phyloP scores from a whole-genome alignment of 2,888 invertebrate genomes.

The Clusia tigrina region DNA sequence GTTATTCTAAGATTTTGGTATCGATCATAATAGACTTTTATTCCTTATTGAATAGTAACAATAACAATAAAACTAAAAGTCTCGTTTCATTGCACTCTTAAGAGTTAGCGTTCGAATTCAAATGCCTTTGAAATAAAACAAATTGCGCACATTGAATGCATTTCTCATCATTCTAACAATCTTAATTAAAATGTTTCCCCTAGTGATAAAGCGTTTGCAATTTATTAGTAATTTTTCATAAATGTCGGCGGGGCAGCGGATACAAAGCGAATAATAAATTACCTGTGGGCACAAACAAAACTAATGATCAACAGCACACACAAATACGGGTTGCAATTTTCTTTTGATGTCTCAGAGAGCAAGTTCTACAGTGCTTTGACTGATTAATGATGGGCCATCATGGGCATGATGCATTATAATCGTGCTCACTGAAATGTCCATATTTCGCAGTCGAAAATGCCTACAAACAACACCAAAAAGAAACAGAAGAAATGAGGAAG shows the following conservation, averaged over 20 bases:
- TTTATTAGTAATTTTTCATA: constrained; percentile 56
- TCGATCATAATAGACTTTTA: no score
- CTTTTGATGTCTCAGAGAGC: constrained; percentile 31
- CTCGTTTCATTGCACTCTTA: no score
- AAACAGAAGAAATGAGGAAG: background rate
- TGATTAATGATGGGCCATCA: constrained; percentile 55
- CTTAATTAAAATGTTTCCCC: constrained; percentile 59
- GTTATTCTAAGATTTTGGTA: background rate
- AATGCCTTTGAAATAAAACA: no score
- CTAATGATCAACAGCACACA: constrained; percentile 33
- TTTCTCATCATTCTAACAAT: constrained; percentile 42
- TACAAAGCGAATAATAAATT: constrained; percentile 59
- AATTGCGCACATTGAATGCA: background rate
- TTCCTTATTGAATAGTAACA: no score
- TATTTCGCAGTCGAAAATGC: background rate
- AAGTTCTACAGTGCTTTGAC: constrained; percentile 31
- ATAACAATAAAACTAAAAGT: no score
- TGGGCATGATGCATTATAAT: constrained; percentile 32
- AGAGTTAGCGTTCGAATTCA: no score
- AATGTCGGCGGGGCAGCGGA: constrained; percentile 31
- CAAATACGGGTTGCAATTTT: constrained; percentile 28
- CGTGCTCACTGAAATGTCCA: constrained; percentile 21
- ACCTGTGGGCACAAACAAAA: constrained; percentile 40
- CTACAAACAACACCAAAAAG: constrained; percentile 9
- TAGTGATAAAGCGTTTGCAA: constrained; percentile 54